Evolutionary conservation across 2,797 vertebrate genomes (phyloP), one percentile per base, ranked within the genome.

Genomic region (Chromobotia macracanthus): DNA sequence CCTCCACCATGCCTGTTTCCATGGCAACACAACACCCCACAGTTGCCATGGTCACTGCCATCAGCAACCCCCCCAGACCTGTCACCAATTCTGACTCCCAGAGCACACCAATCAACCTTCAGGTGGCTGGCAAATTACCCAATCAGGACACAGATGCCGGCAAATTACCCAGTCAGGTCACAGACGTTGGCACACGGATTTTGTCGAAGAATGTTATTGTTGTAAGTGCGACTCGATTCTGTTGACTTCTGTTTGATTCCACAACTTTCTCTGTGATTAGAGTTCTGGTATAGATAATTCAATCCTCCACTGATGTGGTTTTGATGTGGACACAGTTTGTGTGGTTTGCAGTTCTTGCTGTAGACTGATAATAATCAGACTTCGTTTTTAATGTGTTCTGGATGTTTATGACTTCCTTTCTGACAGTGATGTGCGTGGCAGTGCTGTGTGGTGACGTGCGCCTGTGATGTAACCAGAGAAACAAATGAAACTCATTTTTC

Each of bases 41-140:
- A 48, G 95, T 98, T 85, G 93, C 97, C 86, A 97, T 99, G 97
- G 97, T 99, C 93, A 96, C 97, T 86, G 96, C 96, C 89, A 96
- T 98, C 92, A 94, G 93, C 92, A 89, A 87, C 80, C 92, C 92
- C 88, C 91, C 94, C 89, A 95, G 95, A 92, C 90, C 94, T 86
- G 90, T 92, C 88, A 88, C 94, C 91, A 96, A 95, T 93, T 91
- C 95, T 16, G 96, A 99, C 89, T 91, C 92, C 25, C 96, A 96
- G 92, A 96, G 88, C 86, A 87, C 94, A 83, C 96, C 97, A 83
- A 94, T 99, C 91, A 99, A 98, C 93, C 95, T 98, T 87, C 97
- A 99, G 93, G 94, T 97, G 90, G 93, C 96, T 90, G 92, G 93
- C 94, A 98, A 97, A 92, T 91, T 96, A 90, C 91, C 94, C 91